phyloP scores from a whole-genome alignment of 2,113 vertebrate genomes.

The Coptodon bakossiorum region DNA sequence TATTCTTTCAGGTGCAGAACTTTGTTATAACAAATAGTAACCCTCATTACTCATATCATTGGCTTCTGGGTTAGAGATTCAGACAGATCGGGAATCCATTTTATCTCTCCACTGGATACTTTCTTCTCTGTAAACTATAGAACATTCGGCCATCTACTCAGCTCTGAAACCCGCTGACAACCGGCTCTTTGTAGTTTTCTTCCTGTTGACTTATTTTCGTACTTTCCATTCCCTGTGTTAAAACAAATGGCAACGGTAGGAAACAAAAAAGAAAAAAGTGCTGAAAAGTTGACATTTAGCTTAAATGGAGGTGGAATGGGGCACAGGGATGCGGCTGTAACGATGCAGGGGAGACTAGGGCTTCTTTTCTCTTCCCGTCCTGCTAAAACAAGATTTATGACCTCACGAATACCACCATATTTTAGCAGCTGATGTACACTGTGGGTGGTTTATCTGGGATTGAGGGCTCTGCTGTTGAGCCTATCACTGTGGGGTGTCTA shows the following conservation, averaged over 20 bases:
- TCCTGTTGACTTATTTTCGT: conserved; percentile 65
- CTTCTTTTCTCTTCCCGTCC: conserved; percentile 56
- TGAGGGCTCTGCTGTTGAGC: conserved; percentile 69
- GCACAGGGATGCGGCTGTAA: conserved; percentile 68
- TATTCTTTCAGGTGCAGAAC: conserved; percentile 48
- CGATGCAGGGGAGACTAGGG: conserved; percentile 63
- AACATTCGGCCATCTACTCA: conserved; percentile 28
- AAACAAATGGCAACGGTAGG: conserved; percentile 70
- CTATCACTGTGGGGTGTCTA: conserved; percentile 57
- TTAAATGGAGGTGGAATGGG: conserved; percentile 73
- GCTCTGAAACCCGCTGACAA: conserved; percentile 52
- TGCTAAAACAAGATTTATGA: conserved; percentile 75
- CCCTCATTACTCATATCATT: conserved; percentile 52
- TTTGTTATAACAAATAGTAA: conserved; percentile 36
- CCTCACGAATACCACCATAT: conserved; percentile 70
- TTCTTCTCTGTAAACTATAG: conserved; percentile 24
- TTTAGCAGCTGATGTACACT: conserved; percentile 70
- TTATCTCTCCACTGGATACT: conserved; percentile 35
- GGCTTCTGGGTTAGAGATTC: conserved; percentile 42
- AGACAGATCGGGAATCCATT: conserved; percentile 56
- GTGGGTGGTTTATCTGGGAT: conserved; percentile 74
- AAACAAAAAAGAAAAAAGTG: conserved; percentile 31
- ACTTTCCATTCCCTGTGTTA: conserved; percentile 47
- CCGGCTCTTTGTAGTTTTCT: conserved; percentile 49
- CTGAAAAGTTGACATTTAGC: conserved; percentile 77